phyloP scores from a whole-genome alignment of 2,113 vertebrate species.

The Chascanopsetta lugubris region DNA sequence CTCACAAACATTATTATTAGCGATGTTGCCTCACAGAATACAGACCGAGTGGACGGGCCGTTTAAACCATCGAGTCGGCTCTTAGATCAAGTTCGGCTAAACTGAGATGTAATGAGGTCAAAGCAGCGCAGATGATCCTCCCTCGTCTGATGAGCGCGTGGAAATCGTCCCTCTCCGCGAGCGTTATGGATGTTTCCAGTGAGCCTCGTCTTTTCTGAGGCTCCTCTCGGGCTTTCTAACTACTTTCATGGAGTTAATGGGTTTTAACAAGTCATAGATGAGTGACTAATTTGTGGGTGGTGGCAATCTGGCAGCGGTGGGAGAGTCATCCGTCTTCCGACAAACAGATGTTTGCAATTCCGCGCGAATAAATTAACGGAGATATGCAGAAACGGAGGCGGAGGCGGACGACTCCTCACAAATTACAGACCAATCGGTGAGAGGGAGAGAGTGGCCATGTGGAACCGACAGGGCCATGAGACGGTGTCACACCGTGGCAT shows the following conservation, averaged over 20 bases:
- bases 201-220: slow-evolving; percentile 2
- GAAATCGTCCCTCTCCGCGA: neutral
- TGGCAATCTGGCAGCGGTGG: slow-evolving; percentile 19
- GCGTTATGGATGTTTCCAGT: neutral
- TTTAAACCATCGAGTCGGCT: slow-evolving; percentile 1
- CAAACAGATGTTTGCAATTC: slow-evolving; percentile 41
- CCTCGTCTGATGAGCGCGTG: neutral
- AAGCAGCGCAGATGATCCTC: neutral
- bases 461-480: too few species aligned
- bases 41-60: too few species aligned
- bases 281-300: slow-evolving; percentile 38
- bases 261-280: slow-evolving; percentile 26
- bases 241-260: slow-evolving; percentile 18
- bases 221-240: neutral
- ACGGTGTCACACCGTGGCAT: neutral
- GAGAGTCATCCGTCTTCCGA: slow-evolving; percentile 24
- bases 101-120: slow-evolving; percentile 15
- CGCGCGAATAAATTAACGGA: slow-evolving; percentile 10
- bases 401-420: neutral
- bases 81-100: slow-evolving; percentile 16
- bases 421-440: neutral
- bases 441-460: too few species aligned
- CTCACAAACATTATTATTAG: too few species aligned
- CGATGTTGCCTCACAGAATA: too few species aligned
- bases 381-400: slow-evolving; percentile 2